Evolutionary conservation across 2,888 invertebrate genomes (phyloP), one percentile per base, ranked within the genome.

Genomic region (Sarcophaga carnaria): DNA sequence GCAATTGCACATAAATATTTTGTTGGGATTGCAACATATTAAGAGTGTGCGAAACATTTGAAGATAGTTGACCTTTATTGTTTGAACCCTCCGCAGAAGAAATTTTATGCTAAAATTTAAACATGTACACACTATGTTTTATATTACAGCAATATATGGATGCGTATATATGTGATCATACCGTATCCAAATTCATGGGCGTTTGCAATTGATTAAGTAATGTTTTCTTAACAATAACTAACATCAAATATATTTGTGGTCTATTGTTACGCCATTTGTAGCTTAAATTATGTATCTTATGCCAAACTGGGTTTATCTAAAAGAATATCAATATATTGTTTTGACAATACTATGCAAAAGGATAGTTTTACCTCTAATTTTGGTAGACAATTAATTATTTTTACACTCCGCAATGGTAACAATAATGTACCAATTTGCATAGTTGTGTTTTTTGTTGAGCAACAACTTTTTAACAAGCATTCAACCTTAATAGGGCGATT

Each of bases 401-500:
- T 96, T 1, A 97, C 96, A 69, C 96, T 95, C 8, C 96, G 94
- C 25, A 97, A 92, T 75, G 96, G 96, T 11, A 97, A 91, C 12
- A 97, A 91, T 66, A 96, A 91, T 86, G 96, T 96, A 3, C 97
- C 97, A 70, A 97, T 94, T 90, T 95, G 94, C 87, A 96, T 96
- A 86, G 90, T 89, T 3, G 85, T 62, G 17, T 88, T 45, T 27
- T 83, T 85, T 3, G 74, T 78, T 80, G 83, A 22, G 20, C 5
- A 10, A 66, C 83, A 17, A 22, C 94, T 94, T 71, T 94, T 93
- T 45, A 95, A 94, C 89, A 94, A 95, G 85, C 96, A 96, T 91
- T 97, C 96, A 67, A 97, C 93, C 92, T 96, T 96, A 45, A 97
- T 94, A 0, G 97, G 96, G 0, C 96, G 95, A 93, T 97, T 96